These are phyloP conservation scores for Crax fasciolata DNA, from an alignment of 2,797 vertebrate species.

Conservation along the genomic window DNA sequence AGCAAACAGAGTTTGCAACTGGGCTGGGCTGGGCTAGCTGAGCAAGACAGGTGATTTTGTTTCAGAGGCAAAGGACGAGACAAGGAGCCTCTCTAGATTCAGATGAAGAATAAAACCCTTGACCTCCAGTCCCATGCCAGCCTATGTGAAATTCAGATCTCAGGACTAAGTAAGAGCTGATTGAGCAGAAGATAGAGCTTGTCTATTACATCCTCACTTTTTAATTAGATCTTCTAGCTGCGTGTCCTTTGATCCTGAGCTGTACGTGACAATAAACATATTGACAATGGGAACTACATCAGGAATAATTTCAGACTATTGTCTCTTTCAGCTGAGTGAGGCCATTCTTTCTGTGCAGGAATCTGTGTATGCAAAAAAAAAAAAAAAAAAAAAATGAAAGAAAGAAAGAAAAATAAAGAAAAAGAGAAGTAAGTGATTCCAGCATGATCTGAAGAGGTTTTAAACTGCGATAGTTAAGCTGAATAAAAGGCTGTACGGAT, in stretches of 20 bases:
- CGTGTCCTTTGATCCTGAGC: conserved; percentile 63
- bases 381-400: not conserved
- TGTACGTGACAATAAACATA: conserved; percentile 42
- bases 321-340: conserved; percentile 7
- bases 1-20: not conserved
- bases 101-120: conserved; percentile 56
- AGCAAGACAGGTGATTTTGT: conserved; percentile 13
- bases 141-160: conserved; percentile 52
- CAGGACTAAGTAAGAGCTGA: conserved; percentile 63
- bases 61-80: conserved; percentile 53
- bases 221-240: conserved; percentile 66
- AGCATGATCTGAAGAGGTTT: not conserved
- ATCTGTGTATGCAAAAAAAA: not conserved
- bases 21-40: not conserved
- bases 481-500: not conserved
- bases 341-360: not conserved
- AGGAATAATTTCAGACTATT: not conserved
- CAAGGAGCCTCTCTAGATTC: conserved; percentile 47
- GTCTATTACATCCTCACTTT: conserved; percentile 68
- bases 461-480: not conserved
- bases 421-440: not conserved
- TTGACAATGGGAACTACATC: conserved; percentile 43
- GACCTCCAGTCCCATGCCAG: conserved; percentile 32
- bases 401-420: not conserved
- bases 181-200: conserved; percentile 67